Evolutionary conservation across 2,113 vertebrate species (phyloP).

Genomic region (Dromiciops gliroides): DNA sequence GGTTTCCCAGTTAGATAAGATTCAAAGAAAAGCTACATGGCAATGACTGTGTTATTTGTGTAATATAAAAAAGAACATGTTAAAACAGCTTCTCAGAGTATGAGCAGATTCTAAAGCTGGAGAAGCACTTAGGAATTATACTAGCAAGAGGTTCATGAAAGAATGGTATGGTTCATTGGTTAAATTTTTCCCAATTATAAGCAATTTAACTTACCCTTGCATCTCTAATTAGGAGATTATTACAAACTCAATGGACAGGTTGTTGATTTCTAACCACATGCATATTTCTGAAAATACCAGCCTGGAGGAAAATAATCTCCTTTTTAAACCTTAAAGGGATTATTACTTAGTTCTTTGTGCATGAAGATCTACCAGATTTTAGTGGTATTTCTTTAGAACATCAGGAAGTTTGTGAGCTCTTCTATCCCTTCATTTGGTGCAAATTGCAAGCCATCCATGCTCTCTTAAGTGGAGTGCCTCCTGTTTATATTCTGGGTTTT

Average conservation of each 20-base stretch:
- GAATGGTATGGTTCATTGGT: background rate
- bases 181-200: constrained; percentile 29
- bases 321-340: background rate
- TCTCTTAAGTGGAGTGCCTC: background rate
- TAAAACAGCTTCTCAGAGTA: background rate
- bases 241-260: constrained; percentile 32
- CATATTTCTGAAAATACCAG: constrained; percentile 26
- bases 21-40: background rate
- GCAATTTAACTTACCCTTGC: constrained; percentile 45
- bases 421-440: background rate
- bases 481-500: background rate
- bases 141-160: background rate
- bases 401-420: background rate
- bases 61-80: background rate
- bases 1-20: background rate
- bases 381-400: background rate
- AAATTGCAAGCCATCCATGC: background rate
- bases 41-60: background rate
- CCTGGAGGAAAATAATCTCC: background rate
- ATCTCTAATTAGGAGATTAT: constrained; percentile 55
- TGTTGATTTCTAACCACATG: constrained; percentile 12
- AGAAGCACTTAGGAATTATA: background rate
- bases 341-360: background rate
- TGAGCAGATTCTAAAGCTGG: background rate
- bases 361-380: background rate